A percentile compares a stretch with the other conserved stretches of the same genome.
Conservation (phyloP, 2,888 invertebrate species). For the Tuberolachnus salignus region DNA sequence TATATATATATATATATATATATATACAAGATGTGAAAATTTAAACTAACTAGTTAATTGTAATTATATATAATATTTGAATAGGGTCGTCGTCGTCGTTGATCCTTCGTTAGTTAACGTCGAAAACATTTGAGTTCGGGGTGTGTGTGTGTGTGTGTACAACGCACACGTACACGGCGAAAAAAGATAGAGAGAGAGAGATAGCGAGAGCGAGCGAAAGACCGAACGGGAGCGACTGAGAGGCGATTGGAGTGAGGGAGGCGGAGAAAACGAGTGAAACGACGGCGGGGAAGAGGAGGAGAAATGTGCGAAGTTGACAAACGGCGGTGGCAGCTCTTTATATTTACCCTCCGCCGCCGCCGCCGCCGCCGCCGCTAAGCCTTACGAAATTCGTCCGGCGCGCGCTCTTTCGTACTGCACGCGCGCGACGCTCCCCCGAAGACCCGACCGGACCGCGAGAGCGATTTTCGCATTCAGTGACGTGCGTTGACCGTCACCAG, state of each 20-base stretch:
- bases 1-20: too few relatives aligned
- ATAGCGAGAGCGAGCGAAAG: background rate
- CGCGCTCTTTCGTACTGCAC: constrained; percentile 20
- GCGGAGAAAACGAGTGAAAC: too few relatives aligned
- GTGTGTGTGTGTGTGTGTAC: constrained; percentile 1
- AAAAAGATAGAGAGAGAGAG: too few relatives aligned
- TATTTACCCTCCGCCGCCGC: background rate
- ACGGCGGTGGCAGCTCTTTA: constrained; percentile 7
- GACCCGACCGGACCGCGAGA: constrained; percentile 37
- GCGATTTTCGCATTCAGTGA: constrained; percentile 19
- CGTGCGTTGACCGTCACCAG: constrained; percentile 22
- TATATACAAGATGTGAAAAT: too few relatives aligned
- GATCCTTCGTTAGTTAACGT: background rate
- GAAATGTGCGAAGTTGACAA: constrained; percentile 27
- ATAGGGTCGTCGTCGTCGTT: background rate
- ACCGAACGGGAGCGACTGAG: background rate
- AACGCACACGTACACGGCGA: too few relatives aligned
- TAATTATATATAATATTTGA: too few relatives aligned
- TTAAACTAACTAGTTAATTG: too few relatives aligned
- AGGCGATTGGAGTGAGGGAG: background rate
- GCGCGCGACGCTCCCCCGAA: constrained; percentile 14
- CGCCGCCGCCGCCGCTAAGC: background rate
- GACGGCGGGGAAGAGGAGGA: background rate
- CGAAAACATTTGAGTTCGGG: background rate
- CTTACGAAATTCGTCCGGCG: constrained; percentile 22